phyloP scores from a whole-genome alignment of 2,113 vertebrate species.

The Pipa parva region DNA sequence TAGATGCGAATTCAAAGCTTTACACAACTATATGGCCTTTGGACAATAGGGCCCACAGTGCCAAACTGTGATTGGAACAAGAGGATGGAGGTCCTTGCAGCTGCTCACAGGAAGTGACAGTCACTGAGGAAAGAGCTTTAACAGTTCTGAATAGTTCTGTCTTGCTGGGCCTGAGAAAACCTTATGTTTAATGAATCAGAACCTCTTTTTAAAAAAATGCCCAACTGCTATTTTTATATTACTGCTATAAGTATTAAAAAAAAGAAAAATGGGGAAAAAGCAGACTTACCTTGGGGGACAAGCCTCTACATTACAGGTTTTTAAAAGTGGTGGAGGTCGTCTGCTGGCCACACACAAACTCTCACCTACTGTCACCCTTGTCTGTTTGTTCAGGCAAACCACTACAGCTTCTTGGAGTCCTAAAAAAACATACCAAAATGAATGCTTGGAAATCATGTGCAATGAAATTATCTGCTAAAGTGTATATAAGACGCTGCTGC shows the following conservation, averaged over 20 bases:
- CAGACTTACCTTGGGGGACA: conserved; percentile 83
- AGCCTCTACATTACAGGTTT: conserved; percentile 77
- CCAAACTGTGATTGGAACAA: no score
- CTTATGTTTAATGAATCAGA: no score
- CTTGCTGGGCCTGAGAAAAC: no score
- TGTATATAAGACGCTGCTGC: neutral
- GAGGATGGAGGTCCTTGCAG: no score
- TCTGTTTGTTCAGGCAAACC: conserved; percentile 92
- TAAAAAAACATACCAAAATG: conserved; percentile 52
- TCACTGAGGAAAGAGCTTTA: no score
- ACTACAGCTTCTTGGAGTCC: conserved; percentile 91
- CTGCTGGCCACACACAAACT: conserved; percentile 71
- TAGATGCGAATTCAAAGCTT: no score
- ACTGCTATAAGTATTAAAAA: neutral
- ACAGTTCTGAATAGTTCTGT: no score
- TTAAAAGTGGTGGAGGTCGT: conserved; percentile 80
- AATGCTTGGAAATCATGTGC: neutral
- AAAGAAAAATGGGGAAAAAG: neutral
- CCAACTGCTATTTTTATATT: neutral
- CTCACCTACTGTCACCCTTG: conserved; percentile 71
- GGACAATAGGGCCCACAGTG: no score
- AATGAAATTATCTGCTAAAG: conserved; percentile 10
- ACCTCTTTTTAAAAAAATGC: no score
- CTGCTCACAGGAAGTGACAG: no score
- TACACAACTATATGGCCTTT: no score